A percentile compares a stretch with the other conserved stretches of the same genome.
Evolutionary conservation across 2,113 vertebrate genomes (phyloP).

Genomic region (Lophotis ruficrista): DNA sequence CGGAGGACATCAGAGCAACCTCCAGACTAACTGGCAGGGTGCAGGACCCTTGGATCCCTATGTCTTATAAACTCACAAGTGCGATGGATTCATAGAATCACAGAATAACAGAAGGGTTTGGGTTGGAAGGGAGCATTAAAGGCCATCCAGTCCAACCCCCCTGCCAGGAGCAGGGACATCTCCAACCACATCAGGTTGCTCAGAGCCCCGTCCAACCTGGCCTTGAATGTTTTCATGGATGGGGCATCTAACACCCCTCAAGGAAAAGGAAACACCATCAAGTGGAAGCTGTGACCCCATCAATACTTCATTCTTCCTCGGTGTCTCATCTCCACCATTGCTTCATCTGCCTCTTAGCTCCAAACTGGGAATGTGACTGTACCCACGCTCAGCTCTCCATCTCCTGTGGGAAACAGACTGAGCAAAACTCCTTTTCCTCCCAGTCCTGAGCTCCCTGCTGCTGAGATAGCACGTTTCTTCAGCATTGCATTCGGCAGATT

Average conservation of each 20-base stretch:
- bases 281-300: neutral
- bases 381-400: neutral
- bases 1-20: neutral
- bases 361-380: neutral
- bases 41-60: neutral
- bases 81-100: too few species aligned
- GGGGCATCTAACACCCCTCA: too few species aligned
- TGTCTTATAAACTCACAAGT: neutral
- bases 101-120: too few species aligned
- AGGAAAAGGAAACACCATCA: accelerated
- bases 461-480: neutral
- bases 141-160: too few species aligned
- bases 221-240: too few species aligned
- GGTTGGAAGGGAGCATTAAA: too few species aligned
- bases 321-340: neutral
- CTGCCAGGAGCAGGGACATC: too few species aligned
- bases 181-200: too few species aligned
- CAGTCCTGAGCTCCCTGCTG: neutral
- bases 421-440: neutral
- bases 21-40: accelerated
- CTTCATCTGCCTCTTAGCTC: neutral
- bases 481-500: neutral
- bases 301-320: neutral
- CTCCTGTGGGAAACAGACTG: neutral
- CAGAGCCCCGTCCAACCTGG: too few species aligned